Conservation (phyloP, 2,797 vertebrate genomes). For the Petrocephalus sullivani region DNA sequence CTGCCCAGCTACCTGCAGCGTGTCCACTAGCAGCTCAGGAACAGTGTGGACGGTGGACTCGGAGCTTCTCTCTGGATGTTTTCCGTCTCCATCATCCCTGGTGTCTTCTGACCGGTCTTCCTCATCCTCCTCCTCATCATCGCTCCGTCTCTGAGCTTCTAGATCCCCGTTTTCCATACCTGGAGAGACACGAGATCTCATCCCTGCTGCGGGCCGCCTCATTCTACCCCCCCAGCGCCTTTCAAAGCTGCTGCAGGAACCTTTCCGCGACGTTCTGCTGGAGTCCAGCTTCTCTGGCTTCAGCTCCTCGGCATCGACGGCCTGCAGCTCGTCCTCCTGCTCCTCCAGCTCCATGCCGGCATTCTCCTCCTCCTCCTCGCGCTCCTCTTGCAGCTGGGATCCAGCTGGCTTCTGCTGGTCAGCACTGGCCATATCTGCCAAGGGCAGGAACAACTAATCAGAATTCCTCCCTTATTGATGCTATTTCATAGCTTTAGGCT, state of each 20-base stretch:
- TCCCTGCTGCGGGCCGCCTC: not conserved
- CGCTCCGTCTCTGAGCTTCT: conserved; percentile 58
- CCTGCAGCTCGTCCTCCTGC: conserved; percentile 65
- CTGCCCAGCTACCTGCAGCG: conserved; percentile 43
- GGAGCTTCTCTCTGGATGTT: conserved; percentile 62
- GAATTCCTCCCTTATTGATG: not conserved
- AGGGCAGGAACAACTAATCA: not conserved
- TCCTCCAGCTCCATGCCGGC: conserved; percentile 69
- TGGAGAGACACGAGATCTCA: conserved; percentile 33
- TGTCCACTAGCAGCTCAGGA: conserved; percentile 68
- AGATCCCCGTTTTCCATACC: conserved; percentile 65
- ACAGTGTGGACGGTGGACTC: conserved; percentile 83
- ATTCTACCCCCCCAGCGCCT: not conserved
- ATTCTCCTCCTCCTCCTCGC: conserved; percentile 56
- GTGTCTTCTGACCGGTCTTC: conserved; percentile 44
- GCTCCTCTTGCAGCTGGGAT: conserved; percentile 52
- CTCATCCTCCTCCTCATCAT: conserved; percentile 53
- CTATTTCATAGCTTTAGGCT: no score
- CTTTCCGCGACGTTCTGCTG: conserved; percentile 53
- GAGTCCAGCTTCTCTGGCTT: conserved; percentile 72
- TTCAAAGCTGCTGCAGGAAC: conserved; percentile 30
- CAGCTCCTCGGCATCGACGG: conserved; percentile 67
- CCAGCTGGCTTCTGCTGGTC: conserved; percentile 76
- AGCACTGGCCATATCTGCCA: conserved; percentile 78
- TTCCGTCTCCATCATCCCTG: conserved; percentile 44